These are phyloP conservation scores for Poeciliopsis occidentalis DNA, from an alignment of 2,113 vertebrate species.

Conservation along the genomic window DNA sequence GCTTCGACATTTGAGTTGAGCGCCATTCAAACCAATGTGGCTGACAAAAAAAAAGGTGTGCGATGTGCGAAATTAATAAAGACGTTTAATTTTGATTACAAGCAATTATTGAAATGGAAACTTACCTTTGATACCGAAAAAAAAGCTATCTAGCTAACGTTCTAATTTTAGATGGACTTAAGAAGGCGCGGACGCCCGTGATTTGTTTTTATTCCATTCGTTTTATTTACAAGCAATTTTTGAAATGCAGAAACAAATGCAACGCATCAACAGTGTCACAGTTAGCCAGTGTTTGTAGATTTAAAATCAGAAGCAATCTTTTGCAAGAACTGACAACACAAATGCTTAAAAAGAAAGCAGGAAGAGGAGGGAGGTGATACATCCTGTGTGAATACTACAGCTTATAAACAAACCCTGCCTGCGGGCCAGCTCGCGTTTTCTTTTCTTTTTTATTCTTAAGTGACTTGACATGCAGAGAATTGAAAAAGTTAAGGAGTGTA, in stretches of 20 bases:
- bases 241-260: constrained; percentile 75
- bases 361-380: constrained; percentile 49
- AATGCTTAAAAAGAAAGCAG: constrained; percentile 51
- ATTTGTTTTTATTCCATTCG: constrained; percentile 47
- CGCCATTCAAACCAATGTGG: no score
- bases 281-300: constrained; percentile 78
- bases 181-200: no score
- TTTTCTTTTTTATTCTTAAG: constrained; percentile 27
- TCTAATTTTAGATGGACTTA: no score
- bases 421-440: constrained; percentile 60
- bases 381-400: constrained; percentile 66
- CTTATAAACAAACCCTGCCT: constrained; percentile 71
- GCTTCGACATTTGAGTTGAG: no score
- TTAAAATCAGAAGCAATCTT: constrained; percentile 66
- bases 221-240: constrained; percentile 81
- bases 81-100: no score
- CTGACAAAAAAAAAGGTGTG: no score
- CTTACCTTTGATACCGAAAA: no score
- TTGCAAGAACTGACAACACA: constrained; percentile 64
- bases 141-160: no score
- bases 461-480: constrained; percentile 65
- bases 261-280: constrained; percentile 79
- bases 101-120: no score
- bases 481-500: constrained; percentile 46
- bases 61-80: no score